Conservation (phyloP, 1,140 invertebrate species). For the Oreohelix idahoensis region DNA sequence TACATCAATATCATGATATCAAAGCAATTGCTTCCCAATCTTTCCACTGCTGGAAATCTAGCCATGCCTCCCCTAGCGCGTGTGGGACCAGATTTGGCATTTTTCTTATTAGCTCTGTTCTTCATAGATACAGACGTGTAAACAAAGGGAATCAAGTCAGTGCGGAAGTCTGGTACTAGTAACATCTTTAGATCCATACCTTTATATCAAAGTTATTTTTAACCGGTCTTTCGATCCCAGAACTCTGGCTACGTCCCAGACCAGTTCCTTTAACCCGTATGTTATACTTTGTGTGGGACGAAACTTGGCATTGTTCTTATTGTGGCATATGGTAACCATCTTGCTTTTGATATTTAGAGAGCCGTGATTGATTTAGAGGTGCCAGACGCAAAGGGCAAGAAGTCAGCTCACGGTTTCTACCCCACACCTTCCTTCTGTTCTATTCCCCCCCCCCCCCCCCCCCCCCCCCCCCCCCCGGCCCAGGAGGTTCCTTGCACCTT, state of each 20-base stretch:
- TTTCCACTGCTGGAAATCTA: too few relatives aligned
- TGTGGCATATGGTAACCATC: background rate
- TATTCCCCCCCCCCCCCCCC: too few relatives aligned
- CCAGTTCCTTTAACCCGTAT: background rate
- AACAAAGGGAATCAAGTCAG: background rate
- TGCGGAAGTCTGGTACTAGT: background rate
- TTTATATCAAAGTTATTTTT: background rate
- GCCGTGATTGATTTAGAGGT: background rate
- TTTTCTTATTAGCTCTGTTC: too few relatives aligned
- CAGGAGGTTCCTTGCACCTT: too few relatives aligned
- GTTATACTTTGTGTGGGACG: background rate
- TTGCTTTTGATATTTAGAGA: background rate
- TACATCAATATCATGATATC: too few relatives aligned
- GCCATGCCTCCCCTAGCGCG: too few relatives aligned
- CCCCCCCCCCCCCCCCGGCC: too few relatives aligned
- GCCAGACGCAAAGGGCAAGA: background rate
- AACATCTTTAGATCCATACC: background rate
- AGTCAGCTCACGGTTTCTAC: background rate
- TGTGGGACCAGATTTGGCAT: too few relatives aligned
- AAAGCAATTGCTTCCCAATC: too few relatives aligned
- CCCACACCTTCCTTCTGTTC: background rate
- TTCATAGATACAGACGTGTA: background rate
- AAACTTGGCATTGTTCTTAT: background rate
- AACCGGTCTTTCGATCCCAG: background rate
- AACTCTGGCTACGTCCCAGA: background rate